Evolutionary conservation across 2,797 vertebrate species (phyloP).

Genomic region (Scolopax rusticola): DNA sequence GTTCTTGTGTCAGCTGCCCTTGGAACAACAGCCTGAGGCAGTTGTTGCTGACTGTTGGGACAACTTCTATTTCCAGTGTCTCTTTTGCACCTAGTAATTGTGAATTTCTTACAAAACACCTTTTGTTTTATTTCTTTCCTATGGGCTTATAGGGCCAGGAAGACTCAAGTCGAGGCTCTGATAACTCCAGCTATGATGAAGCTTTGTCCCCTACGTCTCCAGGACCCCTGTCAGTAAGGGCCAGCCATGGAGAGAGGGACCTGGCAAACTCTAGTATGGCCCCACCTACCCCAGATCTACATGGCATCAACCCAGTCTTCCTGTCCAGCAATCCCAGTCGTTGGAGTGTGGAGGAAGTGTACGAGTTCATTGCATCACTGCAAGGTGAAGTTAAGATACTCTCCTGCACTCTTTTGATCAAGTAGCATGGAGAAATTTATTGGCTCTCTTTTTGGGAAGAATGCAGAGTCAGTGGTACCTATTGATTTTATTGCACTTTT

Average conservation of each 20-base stretch:
- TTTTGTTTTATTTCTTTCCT: not conserved
- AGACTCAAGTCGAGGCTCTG: slow-evolving; percentile 93
- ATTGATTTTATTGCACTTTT: not conserved
- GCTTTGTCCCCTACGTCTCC: slow-evolving; percentile 90
- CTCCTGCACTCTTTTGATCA: not conserved
- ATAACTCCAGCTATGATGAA: slow-evolving; percentile 93
- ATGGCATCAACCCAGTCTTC: slow-evolving; percentile 89
- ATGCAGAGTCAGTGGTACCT: not conserved
- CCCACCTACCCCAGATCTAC: slow-evolving; percentile 83
- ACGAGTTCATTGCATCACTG: slow-evolving; percentile 94
- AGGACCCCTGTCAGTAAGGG: slow-evolving; percentile 88
- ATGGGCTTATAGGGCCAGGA: slow-evolving; percentile 81
- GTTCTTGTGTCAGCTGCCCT: not conserved
- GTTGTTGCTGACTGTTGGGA: not conserved
- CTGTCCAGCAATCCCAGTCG: slow-evolving; percentile 91
- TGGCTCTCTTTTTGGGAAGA: not conserved
- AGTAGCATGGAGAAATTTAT: not conserved
- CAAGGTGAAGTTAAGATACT: slow-evolving; percentile 84
- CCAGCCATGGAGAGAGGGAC: slow-evolving; percentile 83
- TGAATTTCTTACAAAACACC: not conserved
- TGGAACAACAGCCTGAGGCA: not conserved
- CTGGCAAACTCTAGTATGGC: slow-evolving; percentile 81
- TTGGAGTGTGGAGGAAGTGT: slow-evolving; percentile 97
- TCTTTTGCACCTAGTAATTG: not conserved
- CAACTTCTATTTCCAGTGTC: not conserved